Evolutionary conservation across 2,888 invertebrate species (phyloP).

Genomic region (Stramonita haemastoma): DNA sequence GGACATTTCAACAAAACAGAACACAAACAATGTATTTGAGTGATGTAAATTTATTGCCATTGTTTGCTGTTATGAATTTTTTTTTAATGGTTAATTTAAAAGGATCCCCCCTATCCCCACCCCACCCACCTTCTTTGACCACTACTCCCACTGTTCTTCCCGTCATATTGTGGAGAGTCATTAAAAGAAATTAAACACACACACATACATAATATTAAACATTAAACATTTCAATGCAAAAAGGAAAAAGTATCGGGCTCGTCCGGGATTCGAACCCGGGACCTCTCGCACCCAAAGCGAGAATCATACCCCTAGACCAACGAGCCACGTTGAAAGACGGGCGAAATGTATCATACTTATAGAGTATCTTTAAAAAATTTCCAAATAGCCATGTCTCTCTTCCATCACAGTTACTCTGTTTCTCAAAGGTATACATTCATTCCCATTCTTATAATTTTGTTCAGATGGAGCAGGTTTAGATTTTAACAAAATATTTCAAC

Average conservation of each 20-base stretch:
- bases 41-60: no score
- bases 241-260: conserved; percentile 45
- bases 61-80: no score
- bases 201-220: not conserved
- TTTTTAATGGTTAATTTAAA: no score
- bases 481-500: no score
- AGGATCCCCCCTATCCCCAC: no score
- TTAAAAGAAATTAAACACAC: not conserved
- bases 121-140: not conserved
- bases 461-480: not conserved
- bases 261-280: conserved; percentile 57
- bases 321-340: conserved; percentile 45
- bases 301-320: conserved; percentile 57
- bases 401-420: not conserved
- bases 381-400: not conserved
- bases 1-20: no score
- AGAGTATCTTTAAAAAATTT: not conserved
- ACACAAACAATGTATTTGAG: no score
- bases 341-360: not conserved
- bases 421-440: not conserved
- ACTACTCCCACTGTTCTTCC: not conserved
- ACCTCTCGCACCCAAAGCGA: conserved; percentile 54
- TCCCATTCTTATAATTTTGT: not conserved
- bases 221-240: not conserved
- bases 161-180: not conserved